phyloP scores from a whole-genome alignment of 2,888 invertebrate genomes.

The Sepiola atlantica region DNA sequence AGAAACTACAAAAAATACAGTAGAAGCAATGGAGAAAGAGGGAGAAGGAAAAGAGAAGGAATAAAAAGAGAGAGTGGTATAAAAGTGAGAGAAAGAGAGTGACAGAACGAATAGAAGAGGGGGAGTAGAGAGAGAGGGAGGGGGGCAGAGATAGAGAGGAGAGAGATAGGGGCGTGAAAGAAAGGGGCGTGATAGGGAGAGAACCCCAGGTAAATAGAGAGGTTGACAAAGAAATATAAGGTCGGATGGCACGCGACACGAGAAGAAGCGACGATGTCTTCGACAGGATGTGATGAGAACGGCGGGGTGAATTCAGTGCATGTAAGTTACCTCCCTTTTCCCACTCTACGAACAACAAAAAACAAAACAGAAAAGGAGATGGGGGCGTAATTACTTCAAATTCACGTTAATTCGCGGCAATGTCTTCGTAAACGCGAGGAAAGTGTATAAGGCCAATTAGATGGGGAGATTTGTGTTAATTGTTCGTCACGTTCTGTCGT shows the following conservation, averaged over 20 bases:
- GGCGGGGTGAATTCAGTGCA: background rate
- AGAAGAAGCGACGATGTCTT: too few species aligned
- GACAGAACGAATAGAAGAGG: background rate
- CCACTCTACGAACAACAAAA: too few species aligned
- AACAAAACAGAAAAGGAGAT: background rate
- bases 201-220: background rate
- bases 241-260: too few species aligned
- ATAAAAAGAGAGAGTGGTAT: background rate
- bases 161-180: too few species aligned
- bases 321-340: too few species aligned
- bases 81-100: background rate
- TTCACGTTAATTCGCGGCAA: background rate
- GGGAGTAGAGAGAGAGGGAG: background rate
- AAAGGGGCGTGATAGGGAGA: background rate
- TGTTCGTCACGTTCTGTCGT: background rate
- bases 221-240: background rate
- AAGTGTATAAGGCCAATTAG: conserved; percentile 7
- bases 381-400: background rate
- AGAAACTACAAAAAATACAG: too few species aligned
- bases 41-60: background rate
- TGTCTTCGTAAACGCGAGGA: background rate
- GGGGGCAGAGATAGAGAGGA: background rate
- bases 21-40: too few species aligned
- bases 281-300: background rate
- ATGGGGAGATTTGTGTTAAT: background rate